Evolutionary conservation across 2,797 vertebrate genomes (phyloP), one percentile per base, ranked within the genome.

Genomic region (Pantherophis alleghaniensis): DNA sequence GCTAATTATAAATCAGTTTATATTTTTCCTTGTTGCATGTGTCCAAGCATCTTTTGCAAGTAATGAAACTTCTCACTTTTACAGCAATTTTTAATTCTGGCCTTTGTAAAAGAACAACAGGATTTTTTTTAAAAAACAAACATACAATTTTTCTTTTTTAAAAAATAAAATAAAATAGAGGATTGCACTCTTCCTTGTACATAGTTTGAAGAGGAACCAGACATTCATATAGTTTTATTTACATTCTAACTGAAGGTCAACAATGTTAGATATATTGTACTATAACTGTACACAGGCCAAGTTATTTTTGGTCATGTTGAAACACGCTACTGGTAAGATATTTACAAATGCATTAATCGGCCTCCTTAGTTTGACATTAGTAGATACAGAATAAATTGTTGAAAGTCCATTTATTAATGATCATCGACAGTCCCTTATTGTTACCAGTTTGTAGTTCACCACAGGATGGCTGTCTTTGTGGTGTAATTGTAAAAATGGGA

Each of bases 161-260:
- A 4, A 61, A 66, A 96, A 42, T 42, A 61, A 61, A 28, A 61
- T 95, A 95, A 13, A 20, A 55, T 94, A 79, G 92, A 91, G 93
- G 63, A 60, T 57, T 28, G 95, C 5, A 2, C 92, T 96, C 59
- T 95, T 96, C 93, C 55, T 95, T 3, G 0, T 91, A 94, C 51
- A 32, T 93, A 92, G 2, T 63, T 96, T 93, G 95, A 96, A 96
- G 90, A 95, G 24, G 96, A 93, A 92, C 88, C 96, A 94, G 93
- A 97, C 96, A 96, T 97, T 97, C 95, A 95, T 92, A 59, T 51
- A 95, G 92, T 90, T 94, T 87, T 95, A 96, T 97, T 96, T 97
- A 97, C 96, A 97, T 92, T 92, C 88, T 94, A 96, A 96, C 89
- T 83, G 91, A 95, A 93, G 94, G 55, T 96, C 93, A 42, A 94